These are phyloP conservation scores for Leptinotarsa undecemlineata DNA, from an alignment of 1,140 invertebrate genomes.

Conservation along the genomic window DNA sequence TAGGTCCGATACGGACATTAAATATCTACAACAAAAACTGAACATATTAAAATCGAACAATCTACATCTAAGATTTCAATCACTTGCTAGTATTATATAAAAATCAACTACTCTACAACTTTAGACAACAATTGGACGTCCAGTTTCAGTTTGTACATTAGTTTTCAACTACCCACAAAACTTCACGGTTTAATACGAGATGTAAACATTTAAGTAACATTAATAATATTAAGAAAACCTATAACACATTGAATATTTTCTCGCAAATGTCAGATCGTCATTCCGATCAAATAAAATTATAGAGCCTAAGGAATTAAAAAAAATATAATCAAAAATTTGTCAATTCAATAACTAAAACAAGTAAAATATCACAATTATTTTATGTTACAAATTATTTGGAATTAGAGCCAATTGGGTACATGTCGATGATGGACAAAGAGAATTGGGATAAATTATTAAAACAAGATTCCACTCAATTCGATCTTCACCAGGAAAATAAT, in stretches of 20 bases:
- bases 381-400: slow-evolving; percentile 17
- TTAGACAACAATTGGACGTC: slow-evolving; percentile 36
- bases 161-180: slow-evolving; percentile 25
- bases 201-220: slow-evolving; percentile 23
- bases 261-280: neutral
- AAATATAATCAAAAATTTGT: slow-evolving; percentile 13
- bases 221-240: slow-evolving; percentile 12
- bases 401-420: slow-evolving; percentile 13
- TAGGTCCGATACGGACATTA: slow-evolving; percentile 47
- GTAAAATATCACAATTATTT: slow-evolving; percentile 18
- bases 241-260: slow-evolving; percentile 4
- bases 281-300: slow-evolving; percentile 4
- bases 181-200: slow-evolving; percentile 20
- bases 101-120: slow-evolving; percentile 31
- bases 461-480: neutral
- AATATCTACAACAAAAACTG: slow-evolving; percentile 44
- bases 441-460: neutral
- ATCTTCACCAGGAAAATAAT: no score
- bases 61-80: slow-evolving; percentile 27
- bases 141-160: slow-evolving; percentile 31
- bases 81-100: slow-evolving; percentile 31
- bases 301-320: neutral
- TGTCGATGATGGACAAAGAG: neutral
- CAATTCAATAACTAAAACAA: slow-evolving; percentile 6
- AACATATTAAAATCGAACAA: slow-evolving; percentile 35